Evolutionary conservation across 1,140 invertebrate species (phyloP).

Genomic region (Drosophila nikananu): DNA sequence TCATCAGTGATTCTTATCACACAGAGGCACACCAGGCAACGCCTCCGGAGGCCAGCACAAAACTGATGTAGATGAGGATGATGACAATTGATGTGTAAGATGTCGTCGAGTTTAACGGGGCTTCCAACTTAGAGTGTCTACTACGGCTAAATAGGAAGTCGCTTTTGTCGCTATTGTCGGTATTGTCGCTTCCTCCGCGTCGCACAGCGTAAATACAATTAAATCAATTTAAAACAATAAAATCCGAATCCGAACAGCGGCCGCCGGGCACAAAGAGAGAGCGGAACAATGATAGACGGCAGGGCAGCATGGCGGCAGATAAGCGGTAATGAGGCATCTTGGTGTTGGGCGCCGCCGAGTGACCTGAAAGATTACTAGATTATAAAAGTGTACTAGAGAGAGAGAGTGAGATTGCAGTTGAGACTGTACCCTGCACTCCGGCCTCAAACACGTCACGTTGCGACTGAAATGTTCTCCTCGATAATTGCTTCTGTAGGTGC

Average conservation of each 20-base stretch:
- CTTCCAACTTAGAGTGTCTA: constrained; percentile 40
- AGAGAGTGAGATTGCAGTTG: constrained; percentile 20
- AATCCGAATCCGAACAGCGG: constrained; percentile 36
- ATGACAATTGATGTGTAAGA: constrained; percentile 30
- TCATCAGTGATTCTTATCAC: constrained; percentile 44
- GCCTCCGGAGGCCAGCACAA: constrained; percentile 19
- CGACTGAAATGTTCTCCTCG: constrained; percentile 4
- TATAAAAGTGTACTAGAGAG: constrained; percentile 18
- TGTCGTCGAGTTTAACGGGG: constrained; percentile 31
- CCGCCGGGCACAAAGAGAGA: constrained; percentile 59
- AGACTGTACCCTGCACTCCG: constrained; percentile 34
- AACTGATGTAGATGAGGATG: constrained; percentile 42
- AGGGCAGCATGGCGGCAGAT: constrained; percentile 52
- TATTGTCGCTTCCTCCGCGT: constrained; percentile 35
- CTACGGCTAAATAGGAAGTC: constrained; percentile 70
- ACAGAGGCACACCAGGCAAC: constrained; percentile 10
- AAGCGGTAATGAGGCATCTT: constrained; percentile 38
- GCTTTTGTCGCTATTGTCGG: constrained; percentile 26
- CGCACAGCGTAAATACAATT: constrained; percentile 78
- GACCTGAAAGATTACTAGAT: constrained; percentile 49
- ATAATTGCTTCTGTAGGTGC: neutral
- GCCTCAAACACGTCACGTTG: constrained; percentile 19
- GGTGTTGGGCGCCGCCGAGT: constrained; percentile 22
- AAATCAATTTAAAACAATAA: constrained; percentile 84
- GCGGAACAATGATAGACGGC: constrained; percentile 60